phyloP scores from a whole-genome alignment of 2,888 invertebrate genomes.

The Tenthredo mesomela region DNA sequence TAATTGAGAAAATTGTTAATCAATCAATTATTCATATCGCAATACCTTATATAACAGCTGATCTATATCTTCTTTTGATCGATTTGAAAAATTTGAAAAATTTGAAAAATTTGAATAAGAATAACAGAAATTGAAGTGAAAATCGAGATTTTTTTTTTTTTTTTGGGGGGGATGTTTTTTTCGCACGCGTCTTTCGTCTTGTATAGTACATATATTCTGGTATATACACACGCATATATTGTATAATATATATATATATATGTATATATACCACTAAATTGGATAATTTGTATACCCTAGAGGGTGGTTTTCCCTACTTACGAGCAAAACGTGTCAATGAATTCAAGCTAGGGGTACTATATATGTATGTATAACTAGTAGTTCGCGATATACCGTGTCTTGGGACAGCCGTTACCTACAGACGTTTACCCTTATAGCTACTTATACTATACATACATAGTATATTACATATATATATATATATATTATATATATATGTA shows the following conservation, averaged over 20 bases:
- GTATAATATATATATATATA: background rate
- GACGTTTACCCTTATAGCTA: slow-evolving; percentile 20
- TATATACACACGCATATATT: background rate
- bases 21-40: too few species aligned
- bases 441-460: background rate
- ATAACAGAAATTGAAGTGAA: background rate
- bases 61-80: too few species aligned
- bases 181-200: background rate
- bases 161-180: background rate
- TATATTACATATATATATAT: background rate
- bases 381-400: slow-evolving; percentile 4
- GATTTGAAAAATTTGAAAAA: background rate
- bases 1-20: too few species aligned
- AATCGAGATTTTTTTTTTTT: background rate
- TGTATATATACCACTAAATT: background rate
- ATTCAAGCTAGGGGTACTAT: background rate
- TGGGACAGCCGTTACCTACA: slow-evolving; percentile 20
- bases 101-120: too few species aligned
- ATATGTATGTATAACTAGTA: slow-evolving; percentile 12
- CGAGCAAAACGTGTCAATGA: slow-evolving; percentile 29
- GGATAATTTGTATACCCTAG: slow-evolving; percentile 24
- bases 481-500: background rate
- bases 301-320: slow-evolving; percentile 6
- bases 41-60: too few species aligned
- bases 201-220: background rate